These are phyloP conservation scores for Leucoraja ocellata DNA, from an alignment of 2,797 vertebrate species.

Conservation along the genomic window DNA sequence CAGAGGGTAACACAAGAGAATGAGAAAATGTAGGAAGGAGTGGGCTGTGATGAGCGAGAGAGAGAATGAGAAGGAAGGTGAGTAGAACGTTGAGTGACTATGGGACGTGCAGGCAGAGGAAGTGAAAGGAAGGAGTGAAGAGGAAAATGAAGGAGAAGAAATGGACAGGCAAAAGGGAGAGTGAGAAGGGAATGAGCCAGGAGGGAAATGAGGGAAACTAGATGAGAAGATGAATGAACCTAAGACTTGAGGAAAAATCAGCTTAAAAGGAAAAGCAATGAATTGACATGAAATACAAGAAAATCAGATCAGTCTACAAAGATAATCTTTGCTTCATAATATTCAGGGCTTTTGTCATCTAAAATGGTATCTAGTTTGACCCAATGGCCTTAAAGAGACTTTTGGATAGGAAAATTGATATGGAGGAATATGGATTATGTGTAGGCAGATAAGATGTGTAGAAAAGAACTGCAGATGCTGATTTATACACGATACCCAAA, in stretches of 20 bases:
- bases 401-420: too few relatives aligned
- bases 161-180: background rate
- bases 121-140: background rate
- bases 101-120: background rate
- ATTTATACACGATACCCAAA: too few relatives aligned
- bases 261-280: background rate
- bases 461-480: too few relatives aligned
- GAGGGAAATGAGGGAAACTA: background rate
- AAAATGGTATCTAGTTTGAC: background rate
- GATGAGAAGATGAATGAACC: background rate
- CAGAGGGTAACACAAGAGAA: too few relatives aligned
- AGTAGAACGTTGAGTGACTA: background rate
- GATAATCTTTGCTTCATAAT: background rate
- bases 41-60: background rate
- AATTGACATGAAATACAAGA: background rate
- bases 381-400: too few relatives aligned
- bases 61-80: background rate
- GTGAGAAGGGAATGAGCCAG: background rate
- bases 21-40: background rate
- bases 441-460: too few relatives aligned
- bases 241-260: background rate
- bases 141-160: background rate
- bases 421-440: too few relatives aligned
- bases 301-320: background rate
- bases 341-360: too few relatives aligned